Evolutionary conservation across 2,797 vertebrate species (phyloP).

Genomic region (Sebastiscus tertius): DNA sequence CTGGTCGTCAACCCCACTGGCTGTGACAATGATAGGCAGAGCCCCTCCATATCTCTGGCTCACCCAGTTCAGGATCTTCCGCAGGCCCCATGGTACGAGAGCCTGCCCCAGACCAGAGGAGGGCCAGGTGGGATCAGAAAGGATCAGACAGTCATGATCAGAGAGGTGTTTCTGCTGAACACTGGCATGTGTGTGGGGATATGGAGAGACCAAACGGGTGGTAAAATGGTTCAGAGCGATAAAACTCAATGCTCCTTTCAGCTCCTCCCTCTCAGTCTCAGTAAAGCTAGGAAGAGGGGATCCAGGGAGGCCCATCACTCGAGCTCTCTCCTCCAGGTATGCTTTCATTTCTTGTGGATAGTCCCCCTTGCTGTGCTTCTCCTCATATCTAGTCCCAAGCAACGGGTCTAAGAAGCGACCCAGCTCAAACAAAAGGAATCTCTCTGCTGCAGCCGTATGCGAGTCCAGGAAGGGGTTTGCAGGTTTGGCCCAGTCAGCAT

Average conservation of each 20-base stretch:
- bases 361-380: constrained; percentile 56
- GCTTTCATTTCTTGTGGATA: constrained; percentile 85
- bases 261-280: constrained; percentile 78
- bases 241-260: constrained; percentile 90
- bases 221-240: constrained; percentile 95
- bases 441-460: constrained; percentile 83
- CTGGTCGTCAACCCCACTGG: constrained; percentile 91
- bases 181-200: constrained; percentile 22
- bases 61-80: constrained; percentile 90
- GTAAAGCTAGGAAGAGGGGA: constrained; percentile 86
- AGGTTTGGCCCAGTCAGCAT: constrained; percentile 93
- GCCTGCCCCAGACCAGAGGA: constrained; percentile 85
- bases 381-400: constrained; percentile 73
- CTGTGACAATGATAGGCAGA: constrained; percentile 88
- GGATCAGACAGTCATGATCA: constrained; percentile 82
- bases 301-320: constrained; percentile 61
- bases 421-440: constrained; percentile 91
- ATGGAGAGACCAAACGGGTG: constrained; percentile 88
- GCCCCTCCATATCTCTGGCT: constrained; percentile 84
- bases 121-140: constrained; percentile 88
- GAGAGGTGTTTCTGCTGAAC: constrained; percentile 36
- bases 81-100: constrained; percentile 89
- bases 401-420: constrained; percentile 93
- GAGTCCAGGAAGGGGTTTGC: constrained; percentile 90
- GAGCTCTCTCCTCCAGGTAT: constrained; percentile 79